Evolutionary conservation across 2,113 vertebrate genomes (phyloP).

Genomic region (Phalacrocorax carbo): DNA sequence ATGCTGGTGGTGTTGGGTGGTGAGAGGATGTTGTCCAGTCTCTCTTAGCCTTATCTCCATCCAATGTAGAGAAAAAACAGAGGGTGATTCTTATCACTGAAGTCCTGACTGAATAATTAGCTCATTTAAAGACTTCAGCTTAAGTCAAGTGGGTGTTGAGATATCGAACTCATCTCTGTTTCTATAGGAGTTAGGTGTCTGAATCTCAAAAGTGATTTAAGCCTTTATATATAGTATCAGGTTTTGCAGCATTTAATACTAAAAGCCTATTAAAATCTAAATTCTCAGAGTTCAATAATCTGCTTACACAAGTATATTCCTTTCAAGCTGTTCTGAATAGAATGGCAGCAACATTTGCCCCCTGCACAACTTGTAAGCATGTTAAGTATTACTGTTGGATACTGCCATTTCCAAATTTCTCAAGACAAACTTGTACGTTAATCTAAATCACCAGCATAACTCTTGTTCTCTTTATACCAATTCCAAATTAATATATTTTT

Average conservation of each 20-base stretch:
- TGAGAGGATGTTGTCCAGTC: not conserved
- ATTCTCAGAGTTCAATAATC: slow-evolving; percentile 44
- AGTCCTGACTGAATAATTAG: not conserved
- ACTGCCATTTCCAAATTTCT: not conserved
- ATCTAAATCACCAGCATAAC: not conserved
- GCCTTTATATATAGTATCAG: not conserved
- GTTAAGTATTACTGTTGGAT: not conserved
- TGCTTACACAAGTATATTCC: slow-evolving; percentile 12
- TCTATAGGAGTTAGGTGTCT: not conserved
- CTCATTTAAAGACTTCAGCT: slow-evolving; percentile 1
- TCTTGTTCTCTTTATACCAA: not conserved
- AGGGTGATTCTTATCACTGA: not conserved
- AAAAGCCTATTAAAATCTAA: slow-evolving; percentile 56
- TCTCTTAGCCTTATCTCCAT: not conserved
- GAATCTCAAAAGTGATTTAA: not conserved
- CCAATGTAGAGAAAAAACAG: not conserved
- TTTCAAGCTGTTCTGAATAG: slow-evolving; percentile 23
- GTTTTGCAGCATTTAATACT: slow-evolving; percentile 35
- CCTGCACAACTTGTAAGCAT: not conserved
- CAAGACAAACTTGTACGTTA: not conserved
- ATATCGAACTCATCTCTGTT: not conserved
- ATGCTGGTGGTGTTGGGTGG: not conserved
- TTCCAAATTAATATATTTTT: slow-evolving; percentile 32
- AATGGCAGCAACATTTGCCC: not conserved
- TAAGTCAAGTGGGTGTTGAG: not conserved